These are phyloP conservation scores for Hemithea aestivaria DNA, from an alignment of 2,888 invertebrate species.

Conservation along the genomic window DNA sequence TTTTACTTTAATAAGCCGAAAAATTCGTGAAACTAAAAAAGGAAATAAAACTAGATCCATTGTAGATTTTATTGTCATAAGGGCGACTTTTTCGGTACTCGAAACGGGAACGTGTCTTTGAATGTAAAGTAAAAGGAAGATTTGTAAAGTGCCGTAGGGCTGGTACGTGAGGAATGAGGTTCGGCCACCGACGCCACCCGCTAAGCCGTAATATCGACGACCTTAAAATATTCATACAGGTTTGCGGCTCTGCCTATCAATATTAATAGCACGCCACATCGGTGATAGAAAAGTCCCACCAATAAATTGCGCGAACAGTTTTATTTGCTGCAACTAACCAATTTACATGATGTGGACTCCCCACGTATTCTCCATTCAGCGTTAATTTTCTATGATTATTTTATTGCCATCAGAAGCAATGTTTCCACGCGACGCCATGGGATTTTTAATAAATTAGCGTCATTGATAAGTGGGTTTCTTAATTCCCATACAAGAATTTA, in stretches of 20 bases:
- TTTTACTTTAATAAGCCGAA: not conserved
- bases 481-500: no score
- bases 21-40: no score
- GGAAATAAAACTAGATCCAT: no score
- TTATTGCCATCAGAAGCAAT: constrained; percentile 5
- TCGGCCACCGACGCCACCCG: constrained; percentile 32
- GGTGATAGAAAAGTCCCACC: constrained; percentile 52
- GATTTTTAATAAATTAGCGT: not conserved
- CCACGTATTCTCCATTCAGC: constrained; percentile 15
- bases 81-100: no score
- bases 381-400: constrained; percentile 8
- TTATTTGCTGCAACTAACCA: constrained; percentile 26
- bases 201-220: constrained; percentile 43
- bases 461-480: no score
- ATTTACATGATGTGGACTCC: constrained; percentile 19
- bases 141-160: constrained; percentile 1
- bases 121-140: not conserved
- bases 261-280: constrained; percentile 54
- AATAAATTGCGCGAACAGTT: constrained; percentile 35
- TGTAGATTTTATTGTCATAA: no score
- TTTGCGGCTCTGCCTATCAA: constrained; percentile 51
- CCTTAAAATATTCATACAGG: constrained; percentile 61
- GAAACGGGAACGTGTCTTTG: not conserved
- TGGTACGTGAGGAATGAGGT: constrained; percentile 23
- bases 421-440: not conserved